A percentile compares a stretch with the other conserved stretches of the same genome.
Evolutionary conservation across 2,113 vertebrate genomes (phyloP).

Genomic region (Leptodactylus fuscus): DNA sequence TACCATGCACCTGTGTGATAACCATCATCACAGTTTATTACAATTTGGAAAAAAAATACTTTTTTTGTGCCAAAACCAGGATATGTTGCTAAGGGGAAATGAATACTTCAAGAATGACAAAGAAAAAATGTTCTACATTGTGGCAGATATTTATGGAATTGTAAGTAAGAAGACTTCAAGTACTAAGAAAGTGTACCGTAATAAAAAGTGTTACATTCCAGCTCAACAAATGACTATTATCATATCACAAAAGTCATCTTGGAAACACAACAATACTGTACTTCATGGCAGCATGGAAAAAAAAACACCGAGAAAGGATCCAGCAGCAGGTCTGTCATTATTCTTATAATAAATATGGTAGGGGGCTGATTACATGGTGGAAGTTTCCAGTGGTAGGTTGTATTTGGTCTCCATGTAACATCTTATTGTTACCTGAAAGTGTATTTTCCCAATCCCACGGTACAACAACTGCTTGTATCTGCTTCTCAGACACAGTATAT

Average conservation of each 20-base stretch:
- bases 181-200: too few species aligned
- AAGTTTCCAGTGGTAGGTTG: not conserved
- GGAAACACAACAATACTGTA: not conserved
- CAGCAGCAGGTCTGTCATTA: not conserved
- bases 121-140: not conserved
- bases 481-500: too few species aligned
- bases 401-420: not conserved
- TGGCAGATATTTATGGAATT: not conserved
- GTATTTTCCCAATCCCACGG: not conserved
- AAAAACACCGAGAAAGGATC: not conserved
- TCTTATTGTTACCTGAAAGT: not conserved
- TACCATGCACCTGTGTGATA: conserved; percentile 49
- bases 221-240: not conserved
- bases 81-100: conserved; percentile 9
- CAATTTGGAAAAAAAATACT: conserved; percentile 23
- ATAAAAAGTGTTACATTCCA: not conserved
- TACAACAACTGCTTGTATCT: not conserved
- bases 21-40: conserved; percentile 44
- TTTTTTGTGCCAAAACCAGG: conserved; percentile 17
- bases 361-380: not conserved
- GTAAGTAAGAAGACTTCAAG: not conserved
- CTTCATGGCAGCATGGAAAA: not conserved
- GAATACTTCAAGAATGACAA: not conserved
- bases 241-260: not conserved
- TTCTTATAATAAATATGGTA: not conserved